A percentile compares a stretch with the other conserved stretches of the same genome.
phyloP scores from a whole-genome alignment of 2,888 invertebrate genomes.

The Sesia bembeciformis region DNA sequence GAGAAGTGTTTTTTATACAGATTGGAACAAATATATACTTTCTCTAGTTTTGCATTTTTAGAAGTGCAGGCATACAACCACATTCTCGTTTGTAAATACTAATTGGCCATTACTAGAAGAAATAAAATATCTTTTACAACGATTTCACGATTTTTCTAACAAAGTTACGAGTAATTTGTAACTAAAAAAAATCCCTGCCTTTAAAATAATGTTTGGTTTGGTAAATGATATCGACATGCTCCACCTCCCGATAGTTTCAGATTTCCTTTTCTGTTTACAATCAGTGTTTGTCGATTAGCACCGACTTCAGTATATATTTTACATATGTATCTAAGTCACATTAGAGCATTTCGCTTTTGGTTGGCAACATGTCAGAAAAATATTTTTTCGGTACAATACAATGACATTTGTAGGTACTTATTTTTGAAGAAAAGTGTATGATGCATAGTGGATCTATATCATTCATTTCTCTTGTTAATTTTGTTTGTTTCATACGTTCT shows the following conservation, averaged over 20 bases:
- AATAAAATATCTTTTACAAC: too few species aligned
- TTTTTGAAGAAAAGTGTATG: background rate
- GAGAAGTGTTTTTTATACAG: background rate
- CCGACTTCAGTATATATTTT: background rate
- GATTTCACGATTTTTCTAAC: background rate
- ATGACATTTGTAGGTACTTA: background rate
- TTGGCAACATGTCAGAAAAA: constrained; percentile 6
- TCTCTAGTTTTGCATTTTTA: too few species aligned
- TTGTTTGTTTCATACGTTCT: too few species aligned
- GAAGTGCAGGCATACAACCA: too few species aligned
- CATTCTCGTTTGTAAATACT: too few species aligned
- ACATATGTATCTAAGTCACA: background rate
- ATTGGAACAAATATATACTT: too few species aligned
- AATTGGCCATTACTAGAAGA: too few species aligned
- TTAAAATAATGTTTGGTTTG: constrained; percentile 1
- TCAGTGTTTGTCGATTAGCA: constrained; percentile 1
- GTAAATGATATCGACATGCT: background rate
- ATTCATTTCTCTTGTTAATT: too few species aligned
- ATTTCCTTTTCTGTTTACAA: constrained; percentile 5
- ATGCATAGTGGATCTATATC: too few species aligned
- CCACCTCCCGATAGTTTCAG: constrained; percentile 4
- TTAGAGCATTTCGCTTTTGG: background rate
- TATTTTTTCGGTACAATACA: constrained; percentile 5
- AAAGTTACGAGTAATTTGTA: constrained; percentile 4
- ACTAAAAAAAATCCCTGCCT: constrained; percentile 1